A percentile compares a stretch with the other conserved stretches of the same genome.
Conservation (phyloP, 2,888 invertebrate genomes). For the Cecidostiba fungosa region DNA sequence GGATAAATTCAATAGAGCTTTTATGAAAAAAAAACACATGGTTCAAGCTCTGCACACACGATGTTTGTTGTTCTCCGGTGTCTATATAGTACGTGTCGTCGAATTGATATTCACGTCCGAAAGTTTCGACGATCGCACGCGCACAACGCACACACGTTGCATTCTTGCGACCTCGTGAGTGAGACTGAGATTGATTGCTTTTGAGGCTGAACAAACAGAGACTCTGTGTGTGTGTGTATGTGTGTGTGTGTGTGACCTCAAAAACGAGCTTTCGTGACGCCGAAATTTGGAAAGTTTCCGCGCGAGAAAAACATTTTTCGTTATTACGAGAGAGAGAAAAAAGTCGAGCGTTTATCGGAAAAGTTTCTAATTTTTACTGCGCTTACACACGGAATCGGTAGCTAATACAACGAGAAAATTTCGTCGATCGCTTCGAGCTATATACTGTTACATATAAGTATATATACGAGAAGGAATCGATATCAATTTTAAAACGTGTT, state of each 20-base stretch:
- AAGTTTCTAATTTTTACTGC: constrained; percentile 11
- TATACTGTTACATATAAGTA: too few relatives aligned
- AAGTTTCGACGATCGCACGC: neutral
- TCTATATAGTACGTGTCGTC: too few relatives aligned
- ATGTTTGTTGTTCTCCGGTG: neutral
- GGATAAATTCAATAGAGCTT: neutral
- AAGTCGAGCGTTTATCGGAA: constrained; percentile 7
- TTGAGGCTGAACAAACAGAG: neutral
- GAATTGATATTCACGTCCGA: neutral
- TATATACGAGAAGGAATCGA: too few relatives aligned
- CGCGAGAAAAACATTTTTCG: neutral
- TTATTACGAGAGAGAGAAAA: neutral
- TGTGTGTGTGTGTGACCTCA: constrained; percentile 5
- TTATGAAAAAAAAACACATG: neutral
- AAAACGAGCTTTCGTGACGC: neutral
- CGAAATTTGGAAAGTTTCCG: neutral
- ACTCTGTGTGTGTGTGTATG: neutral
- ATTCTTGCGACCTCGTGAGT: neutral
- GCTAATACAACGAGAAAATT: neutral
- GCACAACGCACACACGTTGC: neutral
- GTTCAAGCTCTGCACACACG: neutral
- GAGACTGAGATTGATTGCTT: neutral
- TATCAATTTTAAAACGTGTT: too few relatives aligned
- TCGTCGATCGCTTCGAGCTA: neutral
- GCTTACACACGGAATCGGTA: neutral